Percentiles rank a stretch among this genome's conserved stretches.
Evolutionary conservation across 1,140 invertebrate genomes (phyloP).

Genomic region (Acyrthosiphon pisum): DNA sequence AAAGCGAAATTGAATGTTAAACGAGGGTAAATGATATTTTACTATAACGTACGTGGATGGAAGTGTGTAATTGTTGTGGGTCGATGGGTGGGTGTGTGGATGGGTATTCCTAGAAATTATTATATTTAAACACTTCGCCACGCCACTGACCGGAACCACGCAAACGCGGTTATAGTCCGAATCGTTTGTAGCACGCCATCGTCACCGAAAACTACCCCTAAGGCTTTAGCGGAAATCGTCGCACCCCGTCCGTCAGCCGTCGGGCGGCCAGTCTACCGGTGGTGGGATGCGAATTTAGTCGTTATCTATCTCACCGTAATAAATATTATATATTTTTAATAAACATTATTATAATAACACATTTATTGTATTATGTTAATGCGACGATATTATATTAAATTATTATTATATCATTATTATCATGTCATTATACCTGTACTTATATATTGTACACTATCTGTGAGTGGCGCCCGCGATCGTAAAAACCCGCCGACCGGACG

Average conservation of each 20-base stretch:
- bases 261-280: no score
- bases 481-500: neutral
- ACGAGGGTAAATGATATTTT: neutral
- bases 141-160: neutral
- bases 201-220: neutral
- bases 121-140: constrained; percentile 6
- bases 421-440: neutral
- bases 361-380: neutral
- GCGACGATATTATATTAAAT: neutral
- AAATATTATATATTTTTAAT: neutral
- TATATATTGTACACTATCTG: neutral
- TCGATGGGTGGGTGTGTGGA: neutral
- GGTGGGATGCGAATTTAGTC: neutral
- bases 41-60: neutral
- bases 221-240: neutral
- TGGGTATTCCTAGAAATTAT: neutral
- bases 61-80: neutral
- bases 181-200: neutral
- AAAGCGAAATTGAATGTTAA: neutral
- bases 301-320: neutral
- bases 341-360: no score
- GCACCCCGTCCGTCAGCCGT: neutral
- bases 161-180: neutral
- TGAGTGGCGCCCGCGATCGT: neutral
- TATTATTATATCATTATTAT: neutral